Evolutionary conservation across 2,888 invertebrate genomes (phyloP).

Genomic region (Eristalinus aeneus): DNA sequence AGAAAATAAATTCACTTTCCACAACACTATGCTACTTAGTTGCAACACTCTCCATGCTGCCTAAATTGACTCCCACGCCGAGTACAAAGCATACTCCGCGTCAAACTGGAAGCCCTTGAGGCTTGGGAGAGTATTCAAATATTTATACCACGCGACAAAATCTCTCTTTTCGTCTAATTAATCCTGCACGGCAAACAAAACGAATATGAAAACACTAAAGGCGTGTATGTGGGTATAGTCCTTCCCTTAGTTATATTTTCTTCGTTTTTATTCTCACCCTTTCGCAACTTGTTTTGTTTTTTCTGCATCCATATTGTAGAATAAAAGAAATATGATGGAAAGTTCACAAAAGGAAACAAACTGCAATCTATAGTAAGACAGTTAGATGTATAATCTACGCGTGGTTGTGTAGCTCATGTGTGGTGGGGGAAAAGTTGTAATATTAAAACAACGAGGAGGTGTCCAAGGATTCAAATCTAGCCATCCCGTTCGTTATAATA

Average conservation of each 20-base stretch:
- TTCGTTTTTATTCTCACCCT: constrained; percentile 1
- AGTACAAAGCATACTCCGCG: background rate
- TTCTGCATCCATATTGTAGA: constrained; percentile 52
- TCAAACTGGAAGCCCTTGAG: constrained; percentile 6
- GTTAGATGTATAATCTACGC: constrained; percentile 10
- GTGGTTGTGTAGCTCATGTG: constrained; percentile 38
- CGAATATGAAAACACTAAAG: constrained; percentile 6
- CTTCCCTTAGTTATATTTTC: constrained; percentile 3
- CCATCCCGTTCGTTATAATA: background rate
- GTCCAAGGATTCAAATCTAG: constrained; percentile 27
- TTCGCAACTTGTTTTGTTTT: constrained; percentile 41
- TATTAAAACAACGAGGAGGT: constrained; percentile 13
- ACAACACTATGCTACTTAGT: constrained; percentile 27
- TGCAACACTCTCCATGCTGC: constrained; percentile 11
- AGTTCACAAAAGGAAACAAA: constrained; percentile 52
- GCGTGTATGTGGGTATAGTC: constrained; percentile 26
- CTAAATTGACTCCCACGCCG: background rate
- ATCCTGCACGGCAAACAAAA: constrained; percentile 38
- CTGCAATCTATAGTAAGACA: constrained; percentile 47
- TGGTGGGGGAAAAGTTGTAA: constrained; percentile 3
- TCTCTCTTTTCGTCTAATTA: constrained; percentile 63
- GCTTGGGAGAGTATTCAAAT: constrained; percentile 46
- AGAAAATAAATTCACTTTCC: constrained; percentile 29
- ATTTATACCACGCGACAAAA: constrained; percentile 63
- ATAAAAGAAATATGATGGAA: constrained; percentile 29